phyloP scores from a whole-genome alignment of 2,888 invertebrate species.

The Junonia oenone region DNA sequence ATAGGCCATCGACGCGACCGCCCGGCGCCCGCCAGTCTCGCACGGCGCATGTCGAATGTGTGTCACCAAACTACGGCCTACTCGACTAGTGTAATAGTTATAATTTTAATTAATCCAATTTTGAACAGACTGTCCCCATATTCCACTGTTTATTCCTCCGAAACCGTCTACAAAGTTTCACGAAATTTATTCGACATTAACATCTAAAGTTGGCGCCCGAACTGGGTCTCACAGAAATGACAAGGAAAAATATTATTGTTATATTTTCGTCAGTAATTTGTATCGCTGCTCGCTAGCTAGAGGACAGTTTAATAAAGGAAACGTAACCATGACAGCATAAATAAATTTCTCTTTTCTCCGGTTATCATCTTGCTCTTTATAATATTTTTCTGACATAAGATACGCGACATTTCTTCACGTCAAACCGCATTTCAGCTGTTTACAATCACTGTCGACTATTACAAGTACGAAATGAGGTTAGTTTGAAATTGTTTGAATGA shows the following conservation, averaged over 20 bases:
- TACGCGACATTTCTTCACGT: neutral
- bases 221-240: neutral
- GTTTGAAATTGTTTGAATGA: neutral
- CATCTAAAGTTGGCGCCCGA: neutral
- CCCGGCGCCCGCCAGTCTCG: slow-evolving; percentile 38
- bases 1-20: slow-evolving; percentile 46
- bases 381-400: neutral
- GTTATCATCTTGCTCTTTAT: neutral
- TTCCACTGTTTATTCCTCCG: neutral
- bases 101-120: neutral
- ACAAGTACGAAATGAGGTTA: neutral
- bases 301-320: neutral
- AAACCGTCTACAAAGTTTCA: neutral
- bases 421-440: neutral
- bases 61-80: neutral
- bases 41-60: neutral
- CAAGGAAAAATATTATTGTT: neutral
- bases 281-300: neutral
- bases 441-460: no score
- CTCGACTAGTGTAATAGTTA: neutral
- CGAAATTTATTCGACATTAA: neutral
- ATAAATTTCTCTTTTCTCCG: neutral
- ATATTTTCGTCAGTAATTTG: neutral
- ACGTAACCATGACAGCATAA: neutral
- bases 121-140: neutral